Evolutionary conservation across 2,797 vertebrate species (phyloP).

Genomic region (Tapirus indicus): DNA sequence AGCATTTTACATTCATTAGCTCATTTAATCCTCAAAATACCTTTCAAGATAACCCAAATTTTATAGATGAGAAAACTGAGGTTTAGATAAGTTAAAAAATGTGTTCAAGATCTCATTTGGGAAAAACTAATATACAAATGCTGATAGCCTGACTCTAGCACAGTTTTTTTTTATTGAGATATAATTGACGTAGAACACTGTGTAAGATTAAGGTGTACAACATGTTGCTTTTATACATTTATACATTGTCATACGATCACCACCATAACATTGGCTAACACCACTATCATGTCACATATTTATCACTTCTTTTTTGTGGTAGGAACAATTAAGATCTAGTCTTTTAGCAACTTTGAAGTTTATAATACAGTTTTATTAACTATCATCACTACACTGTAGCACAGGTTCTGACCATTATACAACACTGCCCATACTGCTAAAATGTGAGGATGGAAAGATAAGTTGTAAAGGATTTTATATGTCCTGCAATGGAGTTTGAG

Average conservation of each 20-base stretch:
- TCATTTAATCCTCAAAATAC: not conserved
- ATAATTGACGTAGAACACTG: not conserved
- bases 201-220: not conserved
- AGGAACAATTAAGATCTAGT: not conserved
- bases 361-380: not conserved
- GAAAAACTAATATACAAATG: not conserved
- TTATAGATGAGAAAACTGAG: slow-evolving; percentile 21
- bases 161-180: not conserved
- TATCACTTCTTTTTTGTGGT: not conserved
- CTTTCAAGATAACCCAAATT: slow-evolving; percentile 17
- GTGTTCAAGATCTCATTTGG: not conserved
- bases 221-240: not conserved
- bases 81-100: not conserved
- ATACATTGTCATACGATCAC: not conserved
- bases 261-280: not conserved
- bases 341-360: not conserved
- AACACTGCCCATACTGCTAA: not conserved
- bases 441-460: not conserved
- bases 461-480: not conserved
- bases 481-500: not conserved
- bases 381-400: not conserved
- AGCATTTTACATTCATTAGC: not conserved
- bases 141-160: not conserved
- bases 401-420: not conserved
- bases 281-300: not conserved